These are phyloP conservation scores for Eidolon dupreanum DNA, from an alignment of 2,797 vertebrate species.

Conservation along the genomic window DNA sequence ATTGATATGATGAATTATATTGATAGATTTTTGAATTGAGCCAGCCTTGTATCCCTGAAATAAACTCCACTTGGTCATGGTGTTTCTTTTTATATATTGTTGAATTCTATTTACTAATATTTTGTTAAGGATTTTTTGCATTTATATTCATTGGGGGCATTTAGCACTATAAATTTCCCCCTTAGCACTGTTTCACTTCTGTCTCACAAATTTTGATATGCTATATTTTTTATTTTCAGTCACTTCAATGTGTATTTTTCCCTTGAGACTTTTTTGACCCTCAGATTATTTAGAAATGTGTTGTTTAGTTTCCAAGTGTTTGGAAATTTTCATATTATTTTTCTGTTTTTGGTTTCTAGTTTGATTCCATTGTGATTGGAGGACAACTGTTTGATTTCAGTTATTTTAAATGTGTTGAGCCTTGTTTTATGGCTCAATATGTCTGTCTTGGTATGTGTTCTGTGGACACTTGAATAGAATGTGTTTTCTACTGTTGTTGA, in stretches of 20 bases:
- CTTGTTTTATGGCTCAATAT: neutral
- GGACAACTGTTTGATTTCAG: neutral
- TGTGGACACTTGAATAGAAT: neutral
- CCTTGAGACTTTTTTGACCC: neutral
- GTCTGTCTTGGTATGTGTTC: neutral
- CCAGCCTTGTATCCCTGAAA: neutral
- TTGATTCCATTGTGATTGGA: constrained; percentile 14
- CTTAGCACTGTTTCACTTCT: constrained; percentile 1
- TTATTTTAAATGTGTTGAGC: constrained; percentile 39
- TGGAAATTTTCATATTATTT: neutral
- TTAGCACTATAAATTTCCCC: neutral
- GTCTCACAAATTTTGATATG: neutral
- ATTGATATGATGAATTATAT: neutral
- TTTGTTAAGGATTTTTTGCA: neutral
- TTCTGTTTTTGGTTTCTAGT: constrained; percentile 16
- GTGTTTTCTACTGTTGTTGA: neutral
- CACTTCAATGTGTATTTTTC: neutral
- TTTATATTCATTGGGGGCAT: neutral
- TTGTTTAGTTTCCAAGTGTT: neutral
- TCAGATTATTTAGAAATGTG: neutral
- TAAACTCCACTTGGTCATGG: neutral
- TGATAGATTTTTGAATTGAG: neutral
- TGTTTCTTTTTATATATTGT: neutral
- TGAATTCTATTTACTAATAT: constrained; percentile 8
- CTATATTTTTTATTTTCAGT: constrained; percentile 28